Evolutionary conservation across 2,113 vertebrate species (phyloP), one percentile per base, ranked within the genome.

Genomic region (Nannobrachium achirus): DNA sequence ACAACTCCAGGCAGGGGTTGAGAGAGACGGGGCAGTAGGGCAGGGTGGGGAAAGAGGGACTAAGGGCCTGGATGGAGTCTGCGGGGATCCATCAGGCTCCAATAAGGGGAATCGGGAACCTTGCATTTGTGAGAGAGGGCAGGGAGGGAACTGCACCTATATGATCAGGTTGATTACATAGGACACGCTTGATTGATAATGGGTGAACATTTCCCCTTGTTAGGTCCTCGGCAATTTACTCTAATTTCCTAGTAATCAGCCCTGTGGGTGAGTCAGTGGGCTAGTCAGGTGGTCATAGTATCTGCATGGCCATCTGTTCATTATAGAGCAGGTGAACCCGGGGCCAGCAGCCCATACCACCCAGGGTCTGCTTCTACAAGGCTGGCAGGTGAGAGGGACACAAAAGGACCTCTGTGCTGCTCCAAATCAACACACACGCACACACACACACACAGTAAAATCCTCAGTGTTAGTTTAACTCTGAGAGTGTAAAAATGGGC

Each of bases 361-460:
- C 53, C 60, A 41, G 61, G 73, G 48, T 80, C 62, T 63, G 55
- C 64, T 64, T 68, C 69, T 55, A 69, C 78, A 70, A 67, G 40
- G 66, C 20, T 9, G 4, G 62, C 72, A 66, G 76, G 60, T 71
- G 25, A 33, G 25, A 68, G 18, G 66, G 16, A 48, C 69, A 92
- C 91, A 92, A 92, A n/a, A 81, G 84, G 76, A 69, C 74, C 89
- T 90, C 85, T 92, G 89, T 87, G 77, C 79, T 71, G 75, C 66
- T 84, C 80, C 72, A 66, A 87, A 77, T 79, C 87, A 83, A 71
- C 25, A 73, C n/a, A 11, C 39, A n/a, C 56, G 42, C 45, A 68
- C 16, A 68, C 44, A 56, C 13, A 66, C 40, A 53, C 51, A 49
- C 6, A 77, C 73, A 79, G n/a, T n/a, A 33, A 33, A 33, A 33